These are phyloP conservation scores for Coreius guichenoti DNA, from an alignment of 2,797 vertebrate species.

Conservation along the genomic window DNA sequence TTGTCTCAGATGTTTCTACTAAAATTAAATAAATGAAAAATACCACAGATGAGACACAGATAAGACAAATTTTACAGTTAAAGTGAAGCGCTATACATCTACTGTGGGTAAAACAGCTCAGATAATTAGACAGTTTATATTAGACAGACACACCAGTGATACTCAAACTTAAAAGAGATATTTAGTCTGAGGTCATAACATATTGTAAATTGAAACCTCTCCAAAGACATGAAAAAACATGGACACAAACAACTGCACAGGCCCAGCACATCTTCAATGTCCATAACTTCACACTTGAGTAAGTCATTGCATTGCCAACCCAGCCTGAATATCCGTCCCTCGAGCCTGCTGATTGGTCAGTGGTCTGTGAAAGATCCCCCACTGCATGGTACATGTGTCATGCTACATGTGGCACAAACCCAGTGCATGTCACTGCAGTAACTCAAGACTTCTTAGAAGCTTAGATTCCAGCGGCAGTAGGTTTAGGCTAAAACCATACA, in stretches of 20 bases:
- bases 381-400: neutral
- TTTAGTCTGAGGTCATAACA: neutral
- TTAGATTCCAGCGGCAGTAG: neutral
- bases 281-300: neutral
- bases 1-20: neutral
- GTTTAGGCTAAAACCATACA: neutral
- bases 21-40: neutral
- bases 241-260: neutral
- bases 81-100: neutral
- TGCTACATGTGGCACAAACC: neutral
- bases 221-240: neutral
- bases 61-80: neutral
- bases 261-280: neutral
- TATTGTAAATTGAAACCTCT: neutral
- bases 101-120: neutral
- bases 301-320: neutral
- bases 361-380: slow-evolving; percentile 21
- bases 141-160: neutral
- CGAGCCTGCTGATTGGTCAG: slow-evolving; percentile 19
- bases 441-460: neutral
- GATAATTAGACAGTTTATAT: neutral
- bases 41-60: neutral
- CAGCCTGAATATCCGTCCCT: slow-evolving; percentile 24
- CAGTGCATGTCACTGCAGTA: neutral
- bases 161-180: neutral